These are phyloP conservation scores for Rhynchomys soricoides DNA, from an alignment of 2,113 vertebrate genomes.

Conservation along the genomic window DNA sequence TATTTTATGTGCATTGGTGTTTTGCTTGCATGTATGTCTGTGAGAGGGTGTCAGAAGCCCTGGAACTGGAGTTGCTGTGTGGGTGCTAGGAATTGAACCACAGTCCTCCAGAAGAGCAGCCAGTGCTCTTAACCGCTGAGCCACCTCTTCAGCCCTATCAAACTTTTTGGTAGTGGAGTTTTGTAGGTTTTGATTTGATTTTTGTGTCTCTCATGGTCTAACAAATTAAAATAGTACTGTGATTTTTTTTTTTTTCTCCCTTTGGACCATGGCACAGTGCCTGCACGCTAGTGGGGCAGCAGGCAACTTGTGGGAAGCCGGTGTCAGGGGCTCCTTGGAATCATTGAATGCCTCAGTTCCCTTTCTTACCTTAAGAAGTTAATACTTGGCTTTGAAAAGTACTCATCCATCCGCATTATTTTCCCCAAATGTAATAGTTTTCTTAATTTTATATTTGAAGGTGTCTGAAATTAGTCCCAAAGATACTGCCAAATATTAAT, in stretches of 20 bases:
- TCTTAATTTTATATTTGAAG: background rate
- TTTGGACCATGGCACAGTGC: background rate
- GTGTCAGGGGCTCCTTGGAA: background rate
- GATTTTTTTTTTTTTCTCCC: background rate
- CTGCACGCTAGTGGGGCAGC: background rate
- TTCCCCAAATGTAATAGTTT: background rate
- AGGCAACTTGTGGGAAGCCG: background rate
- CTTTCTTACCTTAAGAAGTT: background rate
- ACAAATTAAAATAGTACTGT: background rate
- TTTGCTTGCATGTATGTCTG: background rate
- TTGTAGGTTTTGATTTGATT: background rate
- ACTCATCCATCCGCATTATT: background rate
- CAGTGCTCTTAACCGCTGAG: background rate
- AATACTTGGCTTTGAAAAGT: background rate
- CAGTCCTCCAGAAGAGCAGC: background rate
- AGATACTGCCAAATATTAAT: constrained; percentile 10
- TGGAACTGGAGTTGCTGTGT: background rate
- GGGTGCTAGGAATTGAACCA: background rate
- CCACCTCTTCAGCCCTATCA: background rate
- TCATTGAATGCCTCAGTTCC: background rate
- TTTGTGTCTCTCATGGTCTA: background rate
- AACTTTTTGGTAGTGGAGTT: background rate
- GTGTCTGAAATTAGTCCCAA: background rate
- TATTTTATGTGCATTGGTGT: background rate
- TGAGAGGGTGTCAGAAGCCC: background rate